phyloP scores from a whole-genome alignment of 1,140 invertebrate species.

The Brachionus rubens region DNA sequence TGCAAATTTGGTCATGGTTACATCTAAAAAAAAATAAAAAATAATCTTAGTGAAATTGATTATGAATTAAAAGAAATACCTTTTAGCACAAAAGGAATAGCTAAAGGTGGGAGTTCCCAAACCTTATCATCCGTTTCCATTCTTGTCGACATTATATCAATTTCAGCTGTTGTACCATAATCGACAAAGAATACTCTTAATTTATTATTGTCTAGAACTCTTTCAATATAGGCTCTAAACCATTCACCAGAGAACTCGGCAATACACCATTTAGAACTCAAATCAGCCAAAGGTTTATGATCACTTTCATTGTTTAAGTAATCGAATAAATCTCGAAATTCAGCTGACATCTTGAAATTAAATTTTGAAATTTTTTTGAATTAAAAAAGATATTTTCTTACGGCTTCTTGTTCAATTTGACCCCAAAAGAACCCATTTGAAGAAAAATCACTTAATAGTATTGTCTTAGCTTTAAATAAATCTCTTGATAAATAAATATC shows the following conservation, averaged over 20 bases:
- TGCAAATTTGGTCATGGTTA: background rate
- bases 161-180: constrained; percentile 3
- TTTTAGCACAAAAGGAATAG: background rate
- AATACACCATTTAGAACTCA: constrained; percentile 19
- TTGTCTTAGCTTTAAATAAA: constrained; percentile 16
- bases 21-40: constrained; percentile 2
- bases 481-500: constrained; percentile 3
- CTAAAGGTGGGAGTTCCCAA: constrained; percentile 20
- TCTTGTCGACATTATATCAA: background rate
- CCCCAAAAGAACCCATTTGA: constrained; percentile 24
- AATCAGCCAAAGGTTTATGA: background rate
- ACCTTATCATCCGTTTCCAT: background rate
- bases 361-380: background rate
- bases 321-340: constrained; percentile 17
- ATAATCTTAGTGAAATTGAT: background rate
- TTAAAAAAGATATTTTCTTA: background rate
- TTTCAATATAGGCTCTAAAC: constrained; percentile 32
- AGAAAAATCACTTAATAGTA: constrained; percentile 6
- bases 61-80: background rate
- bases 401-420: constrained; percentile 6
- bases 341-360: background rate
- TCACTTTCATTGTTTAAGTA: constrained; percentile 4
- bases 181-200: constrained; percentile 17
- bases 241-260: constrained; percentile 22
- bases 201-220: constrained; percentile 7